Evolutionary conservation across 2,888 invertebrate species (phyloP).

Genomic region (Phengaris alcon): DNA sequence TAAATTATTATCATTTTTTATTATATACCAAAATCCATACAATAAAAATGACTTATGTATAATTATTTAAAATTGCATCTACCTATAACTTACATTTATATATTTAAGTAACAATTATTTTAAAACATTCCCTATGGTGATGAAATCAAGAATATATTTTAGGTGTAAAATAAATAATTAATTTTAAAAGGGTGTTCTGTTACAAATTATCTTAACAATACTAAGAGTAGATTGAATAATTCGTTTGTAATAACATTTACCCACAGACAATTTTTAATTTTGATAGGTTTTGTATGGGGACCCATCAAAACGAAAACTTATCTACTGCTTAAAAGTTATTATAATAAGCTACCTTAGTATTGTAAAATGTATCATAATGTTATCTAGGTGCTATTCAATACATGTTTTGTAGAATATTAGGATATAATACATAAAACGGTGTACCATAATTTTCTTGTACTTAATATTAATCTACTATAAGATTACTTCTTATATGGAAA

Average conservation of each 20-base stretch:
- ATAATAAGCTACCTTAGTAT: background rate
- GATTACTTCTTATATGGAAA: constrained; percentile 47
- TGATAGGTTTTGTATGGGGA: background rate
- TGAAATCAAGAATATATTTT: constrained; percentile 11
- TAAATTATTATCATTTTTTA: constrained; percentile 47
- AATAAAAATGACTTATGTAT: constrained; percentile 65
- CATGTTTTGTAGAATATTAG: constrained; percentile 18
- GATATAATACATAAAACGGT: constrained; percentile 15
- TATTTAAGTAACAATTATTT: constrained; percentile 24
- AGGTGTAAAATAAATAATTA: constrained; percentile 15
- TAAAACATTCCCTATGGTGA: constrained; percentile 18
- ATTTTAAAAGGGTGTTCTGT: constrained; percentile 7
- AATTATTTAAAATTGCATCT: constrained; percentile 60
- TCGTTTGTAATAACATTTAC: background rate
- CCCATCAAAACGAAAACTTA: constrained; percentile 7
- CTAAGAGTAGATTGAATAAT: background rate
- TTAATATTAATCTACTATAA: constrained; percentile 17
- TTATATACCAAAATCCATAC: constrained; percentile 59
- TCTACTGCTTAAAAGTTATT: background rate
- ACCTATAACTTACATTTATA: constrained; percentile 49
- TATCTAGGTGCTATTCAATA: constrained; percentile 20
- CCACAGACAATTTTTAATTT: background rate
- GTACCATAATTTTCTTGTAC: background rate
- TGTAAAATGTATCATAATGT: background rate
- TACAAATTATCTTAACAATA: background rate